Evolutionary conservation across 2,888 invertebrate species (phyloP).

Genomic region (Crioceris asparagi): DNA sequence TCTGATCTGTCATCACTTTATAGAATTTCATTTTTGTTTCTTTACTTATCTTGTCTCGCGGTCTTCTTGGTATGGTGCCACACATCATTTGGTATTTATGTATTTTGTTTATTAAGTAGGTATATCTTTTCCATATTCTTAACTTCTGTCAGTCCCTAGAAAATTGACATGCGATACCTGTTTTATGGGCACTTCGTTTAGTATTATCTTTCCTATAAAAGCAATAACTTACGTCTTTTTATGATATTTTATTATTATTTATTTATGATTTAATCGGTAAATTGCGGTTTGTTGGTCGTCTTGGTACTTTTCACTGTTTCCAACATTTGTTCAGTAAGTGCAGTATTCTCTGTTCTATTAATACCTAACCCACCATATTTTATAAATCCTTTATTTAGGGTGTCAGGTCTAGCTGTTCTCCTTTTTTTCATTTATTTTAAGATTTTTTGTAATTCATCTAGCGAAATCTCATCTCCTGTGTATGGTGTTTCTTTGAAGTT

Average conservation of each 20-base stretch:
- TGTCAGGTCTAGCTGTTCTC: neutral
- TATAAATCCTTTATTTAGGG: neutral
- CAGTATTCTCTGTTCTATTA: constrained; percentile 1
- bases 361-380: constrained; percentile 1
- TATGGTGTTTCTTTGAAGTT: constrained; percentile 2
- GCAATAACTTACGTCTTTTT: neutral
- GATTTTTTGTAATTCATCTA: neutral
- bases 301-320: constrained; percentile 1
- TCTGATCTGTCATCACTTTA: neutral
- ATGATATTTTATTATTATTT: neutral
- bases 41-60: neutral
- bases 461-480: constrained; percentile 2
- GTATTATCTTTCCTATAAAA: neutral
- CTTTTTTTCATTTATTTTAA: constrained; percentile 1
- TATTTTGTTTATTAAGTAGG: neutral
- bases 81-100: no score
- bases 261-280: neutral
- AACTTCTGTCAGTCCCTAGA: neutral
- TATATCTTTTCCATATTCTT: neutral
- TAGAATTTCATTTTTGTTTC: no score
- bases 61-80: neutral
- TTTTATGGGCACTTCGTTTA: neutral
- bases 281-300: neutral
- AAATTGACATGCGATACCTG: neutral
- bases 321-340: constrained; percentile 1